A percentile compares a stretch with the other conserved stretches of the same genome.
phyloP scores from a whole-genome alignment of 2,797 vertebrate species.

The Denticeps clupeoides region DNA sequence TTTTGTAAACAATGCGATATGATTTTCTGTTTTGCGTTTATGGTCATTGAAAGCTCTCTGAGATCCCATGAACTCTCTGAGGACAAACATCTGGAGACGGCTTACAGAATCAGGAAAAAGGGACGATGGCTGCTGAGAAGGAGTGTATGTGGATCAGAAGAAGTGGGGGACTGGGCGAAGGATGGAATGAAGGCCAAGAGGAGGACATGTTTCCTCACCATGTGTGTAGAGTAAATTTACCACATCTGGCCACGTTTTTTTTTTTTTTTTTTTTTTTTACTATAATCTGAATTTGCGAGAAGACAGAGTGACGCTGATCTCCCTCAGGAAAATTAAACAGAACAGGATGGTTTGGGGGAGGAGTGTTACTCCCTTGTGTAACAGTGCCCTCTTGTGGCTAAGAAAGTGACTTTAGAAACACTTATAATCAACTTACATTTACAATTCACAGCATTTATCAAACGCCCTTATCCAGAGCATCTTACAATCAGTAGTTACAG shows the following conservation, averaged over 20 bases:
- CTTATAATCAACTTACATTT: no score
- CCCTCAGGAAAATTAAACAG: slow-evolving; percentile 44
- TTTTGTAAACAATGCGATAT: no score
- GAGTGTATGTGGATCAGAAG: slow-evolving; percentile 9
- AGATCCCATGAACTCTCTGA: no score
- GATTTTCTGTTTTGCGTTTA: no score
- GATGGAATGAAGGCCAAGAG: background rate
- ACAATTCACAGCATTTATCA: no score
- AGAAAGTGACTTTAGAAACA: background rate
- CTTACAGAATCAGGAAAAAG: no score
- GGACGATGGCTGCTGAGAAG: slow-evolving; percentile 34
- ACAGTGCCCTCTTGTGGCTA: slow-evolving; percentile 19
- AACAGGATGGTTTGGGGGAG: slow-evolving; percentile 34
- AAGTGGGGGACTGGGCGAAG: slow-evolving; percentile 5
- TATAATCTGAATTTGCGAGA: slow-evolving; percentile 41
- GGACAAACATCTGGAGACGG: no score
- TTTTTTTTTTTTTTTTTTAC: slow-evolving; percentile 1
- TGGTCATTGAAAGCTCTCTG: no score
- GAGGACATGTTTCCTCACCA: slow-evolving; percentile 13
- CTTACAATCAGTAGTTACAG: no score
- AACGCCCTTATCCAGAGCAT: no score
- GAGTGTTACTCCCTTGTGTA: slow-evolving; percentile 1
- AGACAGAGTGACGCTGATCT: slow-evolving; percentile 34
- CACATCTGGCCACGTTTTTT: slow-evolving; percentile 43
- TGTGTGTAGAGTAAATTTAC: slow-evolving; percentile 34